These are phyloP conservation scores for Margarornis squamiger DNA, from an alignment of 2,797 vertebrate species.

Conservation along the genomic window DNA sequence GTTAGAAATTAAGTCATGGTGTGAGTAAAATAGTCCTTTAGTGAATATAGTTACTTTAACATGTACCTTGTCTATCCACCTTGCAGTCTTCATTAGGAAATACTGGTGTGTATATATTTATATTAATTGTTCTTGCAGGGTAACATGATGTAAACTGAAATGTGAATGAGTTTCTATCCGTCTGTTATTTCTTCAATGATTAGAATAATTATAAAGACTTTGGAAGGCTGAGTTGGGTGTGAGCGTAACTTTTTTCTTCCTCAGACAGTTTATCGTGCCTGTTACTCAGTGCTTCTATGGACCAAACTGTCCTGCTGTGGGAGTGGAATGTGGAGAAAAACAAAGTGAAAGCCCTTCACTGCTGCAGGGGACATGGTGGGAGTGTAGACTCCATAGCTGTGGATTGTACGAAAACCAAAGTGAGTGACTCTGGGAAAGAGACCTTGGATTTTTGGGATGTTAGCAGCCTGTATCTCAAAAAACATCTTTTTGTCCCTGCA, in stretches of 20 bases:
- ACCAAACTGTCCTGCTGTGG: slow-evolving; percentile 93
- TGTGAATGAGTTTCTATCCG: rapidly evolving
- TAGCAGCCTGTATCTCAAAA: neutral
- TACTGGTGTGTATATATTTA: neutral
- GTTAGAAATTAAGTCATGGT: neutral
- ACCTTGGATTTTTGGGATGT: neutral
- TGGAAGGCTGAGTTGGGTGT: neutral
- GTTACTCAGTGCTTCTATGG: slow-evolving; percentile 92
- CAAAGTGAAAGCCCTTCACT: slow-evolving; percentile 90
- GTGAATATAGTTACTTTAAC: neutral
- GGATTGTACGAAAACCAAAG: slow-evolving; percentile 87
- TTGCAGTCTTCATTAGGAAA: neutral
- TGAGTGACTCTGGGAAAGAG: slow-evolving; percentile 53
- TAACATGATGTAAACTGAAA: neutral
- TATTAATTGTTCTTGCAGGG: neutral
- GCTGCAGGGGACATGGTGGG: slow-evolving; percentile 91
- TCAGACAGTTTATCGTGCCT: slow-evolving; percentile 78
- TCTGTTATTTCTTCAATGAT: neutral
- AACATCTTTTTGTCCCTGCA: neutral
- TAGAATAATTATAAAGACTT: neutral
- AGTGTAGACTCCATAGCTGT: slow-evolving; percentile 90
- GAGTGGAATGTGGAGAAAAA: slow-evolving; percentile 94
- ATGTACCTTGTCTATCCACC: neutral
- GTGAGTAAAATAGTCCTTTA: neutral
- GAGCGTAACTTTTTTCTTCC: neutral